phyloP scores from a whole-genome alignment of 2,888 invertebrate genomes.

The Ormyrus labotus region DNA sequence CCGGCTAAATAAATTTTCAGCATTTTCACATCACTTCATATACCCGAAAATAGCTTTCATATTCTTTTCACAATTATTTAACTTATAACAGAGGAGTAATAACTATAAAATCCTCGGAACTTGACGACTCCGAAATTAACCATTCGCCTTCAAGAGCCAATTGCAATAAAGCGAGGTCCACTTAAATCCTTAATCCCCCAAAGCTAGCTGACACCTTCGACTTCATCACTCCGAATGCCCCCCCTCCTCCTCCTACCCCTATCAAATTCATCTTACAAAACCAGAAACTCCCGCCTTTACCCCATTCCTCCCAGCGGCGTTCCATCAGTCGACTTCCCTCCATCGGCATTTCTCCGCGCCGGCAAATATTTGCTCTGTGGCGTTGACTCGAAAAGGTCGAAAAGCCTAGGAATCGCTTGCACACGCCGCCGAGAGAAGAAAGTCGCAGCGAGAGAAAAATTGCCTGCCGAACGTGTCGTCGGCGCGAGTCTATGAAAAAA shows the following conservation, averaged over 20 bases:
- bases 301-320: conserved; percentile 15
- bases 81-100: too few relatives aligned
- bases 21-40: too few relatives aligned
- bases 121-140: too few relatives aligned
- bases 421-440: conserved; percentile 11
- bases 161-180: not conserved
- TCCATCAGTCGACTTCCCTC: conserved; percentile 40
- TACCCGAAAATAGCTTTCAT: too few relatives aligned
- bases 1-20: too few relatives aligned
- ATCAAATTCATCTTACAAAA: conserved; percentile 38
- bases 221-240: not conserved
- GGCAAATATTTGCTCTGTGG: conserved; percentile 66
- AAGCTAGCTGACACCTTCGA: not conserved
- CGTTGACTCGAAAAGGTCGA: conserved; percentile 60
- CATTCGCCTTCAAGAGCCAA: too few relatives aligned
- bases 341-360: conserved; percentile 28
- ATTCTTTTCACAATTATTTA: too few relatives aligned
- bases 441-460: conserved; percentile 55
- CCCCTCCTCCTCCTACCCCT: not conserved
- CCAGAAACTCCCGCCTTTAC: conserved; percentile 20
- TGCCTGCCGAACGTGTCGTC: conserved; percentile 45
- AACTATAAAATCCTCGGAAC: too few relatives aligned
- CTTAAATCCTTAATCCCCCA: not conserved
- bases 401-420: conserved; percentile 56
- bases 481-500: not conserved